These are phyloP conservation scores for Oegoconia quadripuncta DNA, from an alignment of 2,888 invertebrate species.

Conservation along the genomic window DNA sequence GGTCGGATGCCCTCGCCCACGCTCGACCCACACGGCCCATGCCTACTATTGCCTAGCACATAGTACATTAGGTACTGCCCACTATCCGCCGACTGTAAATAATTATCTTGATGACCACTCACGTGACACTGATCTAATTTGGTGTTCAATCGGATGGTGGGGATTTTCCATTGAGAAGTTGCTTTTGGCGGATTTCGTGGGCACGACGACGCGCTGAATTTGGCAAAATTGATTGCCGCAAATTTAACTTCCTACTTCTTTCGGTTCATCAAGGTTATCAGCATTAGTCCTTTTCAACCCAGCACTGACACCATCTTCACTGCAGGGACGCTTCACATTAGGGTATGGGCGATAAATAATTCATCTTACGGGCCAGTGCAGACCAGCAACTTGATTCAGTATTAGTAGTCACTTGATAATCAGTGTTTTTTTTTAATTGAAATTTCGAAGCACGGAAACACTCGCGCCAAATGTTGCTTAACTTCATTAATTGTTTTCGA, in stretches of 20 bases:
- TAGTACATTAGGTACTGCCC: slow-evolving; percentile 21
- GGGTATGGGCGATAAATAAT: too few relatives aligned
- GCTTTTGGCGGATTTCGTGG: too few relatives aligned
- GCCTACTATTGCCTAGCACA: slow-evolving; percentile 14
- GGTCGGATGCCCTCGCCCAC: slow-evolving; percentile 42
- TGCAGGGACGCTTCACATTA: too few relatives aligned
- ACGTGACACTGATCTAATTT: slow-evolving; percentile 42
- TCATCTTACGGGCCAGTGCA: too few relatives aligned
- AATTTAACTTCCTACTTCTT: not conserved
- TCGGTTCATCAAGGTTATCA: not conserved
- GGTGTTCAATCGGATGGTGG: slow-evolving; percentile 21
- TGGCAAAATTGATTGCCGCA: not conserved
- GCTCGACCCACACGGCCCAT: slow-evolving; percentile 33
- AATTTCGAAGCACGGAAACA: too few relatives aligned
- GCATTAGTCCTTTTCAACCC: not conserved
- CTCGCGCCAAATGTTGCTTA: too few relatives aligned
- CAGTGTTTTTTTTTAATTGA: too few relatives aligned
- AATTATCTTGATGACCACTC: slow-evolving; percentile 48
- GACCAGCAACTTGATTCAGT: too few relatives aligned
- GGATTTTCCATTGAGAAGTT: slow-evolving; percentile 23
- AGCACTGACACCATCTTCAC: too few relatives aligned
- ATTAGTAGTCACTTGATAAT: too few relatives aligned
- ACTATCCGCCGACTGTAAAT: slow-evolving; percentile 31
- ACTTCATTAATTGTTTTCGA: too few relatives aligned
- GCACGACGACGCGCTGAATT: too few relatives aligned